Evolutionary conservation across 1,140 invertebrate species (phyloP).

Genomic region (Drosophila suzukii): DNA sequence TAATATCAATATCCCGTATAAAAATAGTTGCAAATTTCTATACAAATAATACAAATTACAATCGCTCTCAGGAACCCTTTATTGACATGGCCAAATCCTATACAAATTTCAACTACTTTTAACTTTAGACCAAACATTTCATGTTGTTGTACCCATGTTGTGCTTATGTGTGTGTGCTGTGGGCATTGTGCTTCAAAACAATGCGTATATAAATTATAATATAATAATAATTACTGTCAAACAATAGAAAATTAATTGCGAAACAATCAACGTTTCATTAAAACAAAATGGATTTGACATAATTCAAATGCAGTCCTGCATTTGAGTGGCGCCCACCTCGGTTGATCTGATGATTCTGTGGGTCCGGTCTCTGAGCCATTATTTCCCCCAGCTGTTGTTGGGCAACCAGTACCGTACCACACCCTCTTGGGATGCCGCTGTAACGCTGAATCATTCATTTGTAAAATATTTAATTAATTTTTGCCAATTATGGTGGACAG

Average conservation of each 20-base stretch:
- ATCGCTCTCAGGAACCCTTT: background rate
- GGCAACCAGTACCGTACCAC: constrained; percentile 18
- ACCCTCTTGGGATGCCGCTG: constrained; percentile 30
- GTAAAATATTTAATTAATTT: constrained; percentile 84
- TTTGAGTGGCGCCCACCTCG: constrained; percentile 62
- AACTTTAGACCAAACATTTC: constrained; percentile 20
- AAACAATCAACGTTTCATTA: constrained; percentile 83
- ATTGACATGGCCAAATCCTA: constrained; percentile 1
- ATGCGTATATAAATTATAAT: constrained; percentile 77
- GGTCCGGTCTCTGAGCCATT: constrained; percentile 6
- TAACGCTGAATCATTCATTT: constrained; percentile 79
- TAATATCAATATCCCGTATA: too few species aligned
- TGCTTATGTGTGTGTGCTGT: constrained; percentile 5
- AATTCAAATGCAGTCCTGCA: constrained; percentile 83
- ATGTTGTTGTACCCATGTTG: constrained; percentile 42
- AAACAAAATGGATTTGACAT: constrained; percentile 84
- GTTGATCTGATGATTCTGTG: constrained; percentile 28
- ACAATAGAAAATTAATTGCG: constrained; percentile 83
- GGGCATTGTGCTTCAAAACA: constrained; percentile 53
- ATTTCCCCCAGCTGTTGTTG: constrained; percentile 1
- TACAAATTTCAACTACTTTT: constrained; percentile 9
- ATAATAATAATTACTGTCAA: constrained; percentile 83
- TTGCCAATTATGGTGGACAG: constrained; percentile 80
- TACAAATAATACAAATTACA: too few species aligned
- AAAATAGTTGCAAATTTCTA: too few species aligned